Base-by-base conservation (phyloP, 2,797 vertebrate genomes). In the Remorina albescens region DNA sequence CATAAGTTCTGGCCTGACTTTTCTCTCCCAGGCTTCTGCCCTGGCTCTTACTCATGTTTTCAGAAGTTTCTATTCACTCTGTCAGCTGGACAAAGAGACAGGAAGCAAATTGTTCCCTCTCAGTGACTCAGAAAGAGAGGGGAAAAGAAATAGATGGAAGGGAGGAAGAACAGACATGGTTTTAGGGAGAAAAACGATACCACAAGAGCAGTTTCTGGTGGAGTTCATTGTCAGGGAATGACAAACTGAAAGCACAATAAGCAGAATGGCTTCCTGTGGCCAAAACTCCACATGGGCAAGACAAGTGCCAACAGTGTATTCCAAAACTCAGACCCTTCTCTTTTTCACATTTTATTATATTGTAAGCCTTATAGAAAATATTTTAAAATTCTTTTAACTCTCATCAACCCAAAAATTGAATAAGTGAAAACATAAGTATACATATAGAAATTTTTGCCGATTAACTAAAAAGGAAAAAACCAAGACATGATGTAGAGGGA, bases 81-180 rank as follows among this genome's bases (percentile, higher is more conserved):
- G 89, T 91, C 91, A 93, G 92, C 80, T 93, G 89, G 87, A 90
- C 81, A 86, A 85, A 88, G 75, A 69, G 62, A 46, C 88, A 92
- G 93, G 94, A 94, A 92, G 82, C 90, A 80, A 86, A 85, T 65
- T 76, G 75, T 80, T 51, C 53, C 77, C 80, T 75, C 50, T 77
- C 63, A 34, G 66, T 73, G 76, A 67, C 13, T 47, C 8, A 3
- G 62, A 84, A 16, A 54, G 67, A 76, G 71, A 63, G 51, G 51
- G 58, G 55, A 73, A 25, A 79, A 60, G 51, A 74, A 60, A 25
- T 62, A 26, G 53, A 80, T n/a, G 36, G 68, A 51, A 25, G n/a
- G 36, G 0, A 71, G 50, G 53, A 67, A 53, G 54, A 57, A 56
- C 37, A 57, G 54, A 63, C 34, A 58, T 36, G 12, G 49, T 5